Percentiles rank a stretch among this genome's conserved stretches.
Evolutionary conservation across 2,888 invertebrate genomes (phyloP).

Genomic region (Lomographa bimaculata): DNA sequence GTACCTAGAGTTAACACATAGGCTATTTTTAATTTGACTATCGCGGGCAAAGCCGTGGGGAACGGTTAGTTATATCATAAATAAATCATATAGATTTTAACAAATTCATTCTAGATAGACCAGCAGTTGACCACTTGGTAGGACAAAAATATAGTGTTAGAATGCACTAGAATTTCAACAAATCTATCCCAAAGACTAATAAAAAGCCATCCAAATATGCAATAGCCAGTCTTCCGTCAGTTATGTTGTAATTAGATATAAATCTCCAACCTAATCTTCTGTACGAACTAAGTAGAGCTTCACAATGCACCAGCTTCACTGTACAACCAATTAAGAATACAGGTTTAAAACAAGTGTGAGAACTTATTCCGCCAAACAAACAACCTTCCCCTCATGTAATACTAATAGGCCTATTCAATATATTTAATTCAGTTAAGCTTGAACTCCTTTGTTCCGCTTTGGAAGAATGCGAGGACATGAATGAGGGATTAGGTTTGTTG

Average conservation of each 20-base stretch:
- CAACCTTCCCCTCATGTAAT: slow-evolving; percentile 37
- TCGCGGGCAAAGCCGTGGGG: too few species aligned
- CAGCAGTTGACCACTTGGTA: too few species aligned
- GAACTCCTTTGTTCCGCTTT: slow-evolving; percentile 39
- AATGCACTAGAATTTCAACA: too few species aligned
- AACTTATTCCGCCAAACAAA: slow-evolving; percentile 39
- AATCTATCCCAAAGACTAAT: too few species aligned
- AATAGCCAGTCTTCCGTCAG: slow-evolving; percentile 8
- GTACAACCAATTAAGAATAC: slow-evolving; percentile 25
- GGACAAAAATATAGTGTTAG: too few species aligned
- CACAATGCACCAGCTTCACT: slow-evolving; percentile 17
- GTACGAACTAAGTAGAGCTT: slow-evolving; percentile 10
- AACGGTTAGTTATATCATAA: too few species aligned
- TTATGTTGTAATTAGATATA: slow-evolving; percentile 16
- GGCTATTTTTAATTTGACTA: too few species aligned
- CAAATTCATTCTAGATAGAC: too few species aligned
- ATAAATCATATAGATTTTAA: too few species aligned
- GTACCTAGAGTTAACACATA: too few species aligned
- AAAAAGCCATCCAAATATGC: too few species aligned
- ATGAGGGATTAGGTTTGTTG: slow-evolving; percentile 8
- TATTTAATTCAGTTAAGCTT: slow-evolving; percentile 46
- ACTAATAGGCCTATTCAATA: slow-evolving; percentile 63
- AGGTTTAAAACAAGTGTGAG: slow-evolving; percentile 49
- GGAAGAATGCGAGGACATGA: slow-evolving; percentile 29
- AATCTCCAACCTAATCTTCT: slow-evolving; percentile 16